A percentile compares a stretch with the other conserved stretches of the same genome.
These are phyloP conservation scores for Anguilla obscura DNA, from an alignment of 2,797 vertebrate genomes.

Conservation along the genomic window DNA sequence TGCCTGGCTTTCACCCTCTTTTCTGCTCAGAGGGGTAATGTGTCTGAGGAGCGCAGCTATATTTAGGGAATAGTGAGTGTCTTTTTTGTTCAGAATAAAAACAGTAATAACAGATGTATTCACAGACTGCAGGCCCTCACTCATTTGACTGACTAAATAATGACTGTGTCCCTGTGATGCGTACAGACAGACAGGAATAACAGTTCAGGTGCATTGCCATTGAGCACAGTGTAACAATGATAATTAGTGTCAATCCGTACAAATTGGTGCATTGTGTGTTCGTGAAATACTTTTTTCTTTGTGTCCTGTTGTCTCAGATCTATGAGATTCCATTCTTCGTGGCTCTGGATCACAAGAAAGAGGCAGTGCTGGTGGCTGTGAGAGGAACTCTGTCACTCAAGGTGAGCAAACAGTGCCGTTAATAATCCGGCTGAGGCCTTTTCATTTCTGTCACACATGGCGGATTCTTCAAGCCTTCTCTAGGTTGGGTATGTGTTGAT, in stretches of 20 bases:
- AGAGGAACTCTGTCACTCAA: constrained; percentile 93
- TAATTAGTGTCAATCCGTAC: neutral
- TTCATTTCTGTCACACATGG: neutral
- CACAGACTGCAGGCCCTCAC: neutral
- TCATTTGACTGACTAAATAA: neutral
- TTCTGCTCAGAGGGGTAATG: neutral
- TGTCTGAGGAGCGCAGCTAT: neutral
- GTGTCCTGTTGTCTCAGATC: constrained; percentile 72
- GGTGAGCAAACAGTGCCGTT: constrained; percentile 66
- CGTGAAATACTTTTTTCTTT: neutral
- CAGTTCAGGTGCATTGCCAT: neutral
- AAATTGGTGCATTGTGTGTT: neutral
- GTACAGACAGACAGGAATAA: neutral
- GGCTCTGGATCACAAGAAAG: constrained; percentile 91
- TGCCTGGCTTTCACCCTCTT: neutral
- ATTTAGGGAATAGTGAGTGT: neutral
- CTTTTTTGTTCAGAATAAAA: too few species aligned
- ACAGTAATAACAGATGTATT: neutral
- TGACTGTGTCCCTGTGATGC: neutral
- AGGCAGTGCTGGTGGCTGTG: constrained; percentile 88
- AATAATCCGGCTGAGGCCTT: neutral
- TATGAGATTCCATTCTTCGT: constrained; percentile 96
- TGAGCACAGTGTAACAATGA: neutral
- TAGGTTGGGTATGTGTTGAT: neutral
- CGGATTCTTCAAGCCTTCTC: neutral